Evolutionary conservation across 2,797 vertebrate species (phyloP), one percentile per base, ranked within the genome.

Genomic region (Diglossa cyanea): DNA sequence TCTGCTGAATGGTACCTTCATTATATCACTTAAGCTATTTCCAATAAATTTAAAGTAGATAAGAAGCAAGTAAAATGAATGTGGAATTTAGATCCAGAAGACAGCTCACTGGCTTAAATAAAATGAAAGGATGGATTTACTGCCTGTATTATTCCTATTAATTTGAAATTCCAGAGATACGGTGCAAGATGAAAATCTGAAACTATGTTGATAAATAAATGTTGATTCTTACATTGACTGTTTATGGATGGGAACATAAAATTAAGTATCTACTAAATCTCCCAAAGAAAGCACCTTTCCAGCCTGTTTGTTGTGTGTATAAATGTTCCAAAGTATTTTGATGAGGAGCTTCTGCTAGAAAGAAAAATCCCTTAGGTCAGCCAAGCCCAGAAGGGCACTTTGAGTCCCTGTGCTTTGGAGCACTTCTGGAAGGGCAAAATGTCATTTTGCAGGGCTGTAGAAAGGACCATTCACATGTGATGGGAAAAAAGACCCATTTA

Each of bases 371-470:
- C 78, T 90, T 83, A 72, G 57, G 68, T 94, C 82, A 96, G 83
- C 96, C 96, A 79, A 95, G 87, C 86, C 65, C 84, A 91, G 90
- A 97, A 97, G 72, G 90, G 58, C 75, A 81, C 33, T 91, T 70
- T 45, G 78, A 93, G 66, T 94, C 62, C 13, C 42, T 82, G 23
- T 78, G 55, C 50, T 88, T 80, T 84, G 70, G 67, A 93, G 60
- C 33, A 63, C 33, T 86, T 79, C 42, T 72, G 70, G 86, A 95
- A 95, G 76, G 86, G 61, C 82, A 78, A 44, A 85, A 62, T 90
- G 57, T 62, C 60, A 75, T 93, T 88, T 45, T 65, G 44, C 89
- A 66, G 57, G 57, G 80, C 30, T 70, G 7, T 5, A 37, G 82
- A 93, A 93, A 40, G 78, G 72, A 60, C 84, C 74, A 91, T 66